phyloP scores from a whole-genome alignment of 2,888 invertebrate species.

The Spilosoma lubricipeda region DNA sequence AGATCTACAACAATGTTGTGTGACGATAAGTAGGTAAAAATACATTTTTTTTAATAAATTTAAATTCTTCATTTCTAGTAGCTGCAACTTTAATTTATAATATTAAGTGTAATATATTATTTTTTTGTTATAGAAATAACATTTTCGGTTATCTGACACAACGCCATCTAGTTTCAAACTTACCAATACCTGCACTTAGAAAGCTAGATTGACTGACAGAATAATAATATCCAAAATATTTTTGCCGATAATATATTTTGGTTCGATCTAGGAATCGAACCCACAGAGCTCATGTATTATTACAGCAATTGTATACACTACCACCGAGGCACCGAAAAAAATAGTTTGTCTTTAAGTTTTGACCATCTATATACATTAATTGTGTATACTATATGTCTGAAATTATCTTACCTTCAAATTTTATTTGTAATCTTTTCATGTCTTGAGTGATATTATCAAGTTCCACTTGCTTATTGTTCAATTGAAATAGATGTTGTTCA shows the following conservation, averaged over 20 bases:
- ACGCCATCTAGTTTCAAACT: too few relatives aligned
- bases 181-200: too few relatives aligned
- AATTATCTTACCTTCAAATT: constrained; percentile 55
- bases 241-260: too few relatives aligned
- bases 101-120: neutral
- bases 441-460: constrained; percentile 45
- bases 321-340: too few relatives aligned
- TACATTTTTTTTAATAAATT: neutral
- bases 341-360: too few relatives aligned
- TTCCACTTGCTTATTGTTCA: constrained; percentile 46
- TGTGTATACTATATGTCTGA: neutral
- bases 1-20: constrained; percentile 4
- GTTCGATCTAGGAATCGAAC: too few relatives aligned
- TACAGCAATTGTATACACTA: too few relatives aligned
- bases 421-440: constrained; percentile 50
- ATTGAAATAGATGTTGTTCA: constrained; percentile 40
- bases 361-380: too few relatives aligned
- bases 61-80: neutral
- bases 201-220: too few relatives aligned
- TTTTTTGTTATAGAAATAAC: neutral
- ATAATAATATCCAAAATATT: too few relatives aligned
- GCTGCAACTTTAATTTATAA: neutral
- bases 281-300: too few relatives aligned
- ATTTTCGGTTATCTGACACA: neutral
- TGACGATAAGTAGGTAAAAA: neutral